Conservation (phyloP, 2,797 vertebrate species). For the Acestrorhynchus altus region DNA sequence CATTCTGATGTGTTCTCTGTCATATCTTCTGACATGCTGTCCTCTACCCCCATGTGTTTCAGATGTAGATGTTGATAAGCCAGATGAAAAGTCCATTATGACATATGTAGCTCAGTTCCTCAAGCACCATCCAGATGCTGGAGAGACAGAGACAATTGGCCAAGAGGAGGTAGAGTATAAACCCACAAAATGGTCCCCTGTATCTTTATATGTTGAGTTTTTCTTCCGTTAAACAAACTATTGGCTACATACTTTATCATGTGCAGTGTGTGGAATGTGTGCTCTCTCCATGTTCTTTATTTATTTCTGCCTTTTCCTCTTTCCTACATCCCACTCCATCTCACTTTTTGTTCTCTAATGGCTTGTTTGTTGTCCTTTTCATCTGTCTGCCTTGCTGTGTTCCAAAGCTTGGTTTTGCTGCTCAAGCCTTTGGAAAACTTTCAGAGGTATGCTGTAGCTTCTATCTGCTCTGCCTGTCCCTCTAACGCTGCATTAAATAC, state of each 20-base stretch:
- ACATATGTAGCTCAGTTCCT: constrained; percentile 97
- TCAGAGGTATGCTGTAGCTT: constrained; percentile 76
- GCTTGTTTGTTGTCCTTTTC: constrained; percentile 69
- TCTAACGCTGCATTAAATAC: too few species aligned
- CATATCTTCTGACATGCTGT: not conserved
- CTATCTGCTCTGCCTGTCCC: constrained; percentile 7
- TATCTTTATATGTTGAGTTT: not conserved
- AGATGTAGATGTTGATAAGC: constrained; percentile 98
- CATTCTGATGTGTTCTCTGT: not conserved
- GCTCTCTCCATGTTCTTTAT: not conserved
- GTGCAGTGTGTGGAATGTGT: not conserved
- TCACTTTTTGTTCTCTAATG: constrained; percentile 55
- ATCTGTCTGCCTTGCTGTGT: constrained; percentile 72
- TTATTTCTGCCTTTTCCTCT: constrained; percentile 41
- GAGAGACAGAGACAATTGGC: constrained; percentile 72
- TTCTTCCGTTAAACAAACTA: not conserved
- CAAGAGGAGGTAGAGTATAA: constrained; percentile 85
- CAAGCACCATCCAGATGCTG: constrained; percentile 87
- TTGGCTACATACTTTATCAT: not conserved
- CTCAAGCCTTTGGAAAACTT: constrained; percentile 81
- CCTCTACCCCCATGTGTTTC: constrained; percentile 36
- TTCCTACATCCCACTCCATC: constrained; percentile 60
- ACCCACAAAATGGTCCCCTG: not conserved
- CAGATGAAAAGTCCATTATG: constrained; percentile 98
- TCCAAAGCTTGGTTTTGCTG: constrained; percentile 75